phyloP scores from a whole-genome alignment of 2,797 vertebrate species.

The Catharus ustulatus region DNA sequence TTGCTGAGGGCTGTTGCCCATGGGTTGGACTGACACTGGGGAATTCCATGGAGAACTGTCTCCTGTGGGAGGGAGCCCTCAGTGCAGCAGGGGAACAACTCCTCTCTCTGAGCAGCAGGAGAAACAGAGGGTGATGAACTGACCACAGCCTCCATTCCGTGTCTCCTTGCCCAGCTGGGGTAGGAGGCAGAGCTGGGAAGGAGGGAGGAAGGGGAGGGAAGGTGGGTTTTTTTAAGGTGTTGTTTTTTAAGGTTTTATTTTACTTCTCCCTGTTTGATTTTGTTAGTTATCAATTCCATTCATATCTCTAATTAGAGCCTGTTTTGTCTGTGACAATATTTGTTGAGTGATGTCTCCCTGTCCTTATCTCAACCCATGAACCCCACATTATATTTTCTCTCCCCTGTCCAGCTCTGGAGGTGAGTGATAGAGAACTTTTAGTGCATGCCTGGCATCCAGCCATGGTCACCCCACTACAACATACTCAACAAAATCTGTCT shows the following conservation, averaged over 20 bases:
- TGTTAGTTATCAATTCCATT: neutral
- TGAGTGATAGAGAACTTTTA: neutral
- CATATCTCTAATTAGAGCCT: neutral
- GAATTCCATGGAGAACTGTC: neutral
- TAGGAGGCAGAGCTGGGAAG: neutral
- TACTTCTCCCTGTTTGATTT: neutral
- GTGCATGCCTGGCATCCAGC: neutral
- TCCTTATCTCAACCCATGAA: too few relatives aligned
- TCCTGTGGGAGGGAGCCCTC: accelerated
- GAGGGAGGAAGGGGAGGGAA: neutral
- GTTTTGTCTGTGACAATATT: neutral
- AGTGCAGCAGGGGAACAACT: accelerated
- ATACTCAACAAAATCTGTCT: neutral
- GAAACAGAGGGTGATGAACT: neutral
- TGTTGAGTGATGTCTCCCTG: neutral
- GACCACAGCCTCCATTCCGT: accelerated
- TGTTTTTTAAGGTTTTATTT: neutral
- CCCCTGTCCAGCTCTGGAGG: neutral
- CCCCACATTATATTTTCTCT: neutral
- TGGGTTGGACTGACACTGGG: neutral
- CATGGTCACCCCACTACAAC: neutral
- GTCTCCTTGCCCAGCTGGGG: neutral
- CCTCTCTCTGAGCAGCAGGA: neutral
- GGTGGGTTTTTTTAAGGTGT: neutral
- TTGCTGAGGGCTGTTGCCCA: too few relatives aligned